Evolutionary conservation across 2,797 vertebrate species (phyloP), one percentile per base, ranked within the genome.

Genomic region (Nyctalus aviator): DNA sequence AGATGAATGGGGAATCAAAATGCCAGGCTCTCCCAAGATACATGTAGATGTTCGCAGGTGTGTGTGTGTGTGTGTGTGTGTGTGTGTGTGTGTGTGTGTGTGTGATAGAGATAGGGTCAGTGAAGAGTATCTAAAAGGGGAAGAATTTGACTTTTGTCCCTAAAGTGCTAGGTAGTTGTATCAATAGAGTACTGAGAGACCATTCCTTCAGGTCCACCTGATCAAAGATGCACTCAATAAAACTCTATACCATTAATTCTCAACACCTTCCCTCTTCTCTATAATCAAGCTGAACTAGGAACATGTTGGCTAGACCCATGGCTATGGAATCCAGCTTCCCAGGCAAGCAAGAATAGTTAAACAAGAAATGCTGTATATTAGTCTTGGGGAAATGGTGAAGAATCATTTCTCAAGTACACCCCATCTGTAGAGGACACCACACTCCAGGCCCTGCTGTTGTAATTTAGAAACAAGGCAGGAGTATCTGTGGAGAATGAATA

Each of bases 121-220:
- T 71, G 14, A 9, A 20, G 27, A 94, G 77, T 35, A 88, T 11
- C 10, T 82, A 84, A 92, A 96, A 25, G 2, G 11, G 20, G 27
- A 95, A 85, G 44, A 7, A n/a, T 66, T 91, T 89, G 32, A 73
- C 75, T 93, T 93, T 93, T 94, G 25, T 87, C 37, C 13, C 30
- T 86, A 46, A 92, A 84, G 53, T 89, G 21, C 35, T 91, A 73
- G 17, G 20, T 10, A 59, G 15, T 84, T 55, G 30, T 14, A 86
- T 68, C 53, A 79, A 32, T 4, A 90, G 44, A 72, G 8, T 90
- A 92, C 64, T 90, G 30, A 86, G 25, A 75, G 68, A 30, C 25
- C 32, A 41, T 20, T 88, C 35, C 46, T 81, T 66, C 25, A 84
- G 13, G 37, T 23, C 27, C 35, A 90, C 30, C 21, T 64, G 64